Base-by-base conservation (phyloP, 2,888 invertebrate genomes). In the Myathropa florea region DNA sequence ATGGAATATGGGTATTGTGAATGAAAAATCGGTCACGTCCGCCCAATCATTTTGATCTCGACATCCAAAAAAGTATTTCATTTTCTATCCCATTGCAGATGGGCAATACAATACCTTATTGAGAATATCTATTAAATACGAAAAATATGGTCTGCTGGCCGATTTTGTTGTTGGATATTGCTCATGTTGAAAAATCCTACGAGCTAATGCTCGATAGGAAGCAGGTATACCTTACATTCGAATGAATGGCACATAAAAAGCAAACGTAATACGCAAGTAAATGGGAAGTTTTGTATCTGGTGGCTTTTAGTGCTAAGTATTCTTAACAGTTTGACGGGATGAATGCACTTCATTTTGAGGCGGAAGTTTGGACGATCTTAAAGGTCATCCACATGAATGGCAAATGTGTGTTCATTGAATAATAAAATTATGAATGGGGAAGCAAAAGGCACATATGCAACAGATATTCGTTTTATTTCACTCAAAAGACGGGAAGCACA, bases 21-120 rank as follows among this genome's bases (percentile, higher is more conserved):
- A 57, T 46, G 61, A 63, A 68, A 68, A 81, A 81, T 75, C 39
- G 68, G 81, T 75, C 81, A 81, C 81, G 81, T 81, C 55, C 57
- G 18, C 18, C 23, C 67, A 80, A 80, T 80, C 72, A 61, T 79
- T 79, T 60, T 57, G 68, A 70, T 68, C 75, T 73, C 39, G 55
- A 68, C 57, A 18, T 46, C 30, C 21, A 30, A 64, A 68, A 75
- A 28, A 36, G 30, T 67, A 63, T 36, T 73, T 55, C 64, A 61
- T 55, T 73, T 67, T 67, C 68, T 71, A 30, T 71, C 21, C 36
- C 65, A 23, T 36, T 30, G 64, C 28, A 64, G 24, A 33, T 59
- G 23, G 12, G 46, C 30, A 46, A 30, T 18, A 28, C 23, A 57
- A 70, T 63, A 26, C 46, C 23, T 24, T 23, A 10, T 78, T 57